Base-by-base conservation (phyloP, 2,888 invertebrate species). In the Macaria notata region DNA sequence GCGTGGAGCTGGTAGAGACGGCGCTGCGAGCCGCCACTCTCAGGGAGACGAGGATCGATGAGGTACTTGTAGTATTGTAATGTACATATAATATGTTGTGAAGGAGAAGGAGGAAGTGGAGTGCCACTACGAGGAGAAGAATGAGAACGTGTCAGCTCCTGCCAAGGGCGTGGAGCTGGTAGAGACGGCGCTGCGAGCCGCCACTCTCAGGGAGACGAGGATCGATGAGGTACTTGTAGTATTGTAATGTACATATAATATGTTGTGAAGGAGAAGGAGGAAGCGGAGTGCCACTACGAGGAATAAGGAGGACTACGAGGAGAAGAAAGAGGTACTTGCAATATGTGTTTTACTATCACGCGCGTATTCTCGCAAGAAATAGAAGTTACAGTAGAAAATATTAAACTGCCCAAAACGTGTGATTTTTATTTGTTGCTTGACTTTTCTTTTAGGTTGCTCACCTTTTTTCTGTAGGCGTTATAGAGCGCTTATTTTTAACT, bases 11-110 rank as follows among this genome's bases (percentile, higher is more conserved):
- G 57, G 79, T 88, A 44, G 87, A 86, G 69, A 81, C 73, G 3
- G 82, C 84, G 43, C 69, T 87, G 3, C 59, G 59, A 7, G 59
- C 59, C 19, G 59, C 59, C 3, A 76, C 78, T 19, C 81, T 94
- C 57, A 84, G 94, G 63, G 94, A 94, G 85, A 94, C 94, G 29
- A 93, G 92, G 85, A 94, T 94, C 63, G 95, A 94, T 79, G 86
- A 85, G 56, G 54, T 59, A 33, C 33, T 33, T 33, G 4, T 30
- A 44, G 36, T 48, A 44, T 43, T 49, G 36, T 42, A 9, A 49
- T 49, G 9, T 9, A 4, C n/a, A n/a, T n/a, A n/a, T n/a, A 7
- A 4, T 38, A 4, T 39, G 4, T 50, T 42, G 46, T 46, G n/a
- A 39, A 90, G 90, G 88, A 88, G 65, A 88, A 88, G 64, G 90